Base-by-base conservation (phyloP, 2,113 vertebrate species). In the Chloropsis cyanopogon region DNA sequence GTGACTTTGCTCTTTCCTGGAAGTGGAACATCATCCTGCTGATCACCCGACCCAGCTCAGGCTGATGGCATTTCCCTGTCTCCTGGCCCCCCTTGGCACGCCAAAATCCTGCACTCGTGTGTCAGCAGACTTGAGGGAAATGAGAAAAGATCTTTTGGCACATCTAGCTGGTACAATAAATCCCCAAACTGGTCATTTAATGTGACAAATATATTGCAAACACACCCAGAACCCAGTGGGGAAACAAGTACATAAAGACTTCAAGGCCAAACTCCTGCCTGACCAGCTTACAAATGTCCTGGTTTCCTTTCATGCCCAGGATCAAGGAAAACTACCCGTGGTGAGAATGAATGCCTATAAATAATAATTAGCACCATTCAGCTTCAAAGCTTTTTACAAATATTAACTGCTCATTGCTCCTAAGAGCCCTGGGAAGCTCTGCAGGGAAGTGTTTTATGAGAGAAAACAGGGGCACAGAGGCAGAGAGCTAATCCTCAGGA, bases 331-430 rank as follows among this genome's bases (percentile, higher is more conserved):
- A 68, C 33, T 52, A 71, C 88, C 70, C 2, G 1, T 22, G 82
- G 66, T 16, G 82, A 84, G 84, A 77, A 87, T 18, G 59, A 92
- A 79, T 28, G 66, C 35, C 81, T 66, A 77, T 77, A 95, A 87
- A 91, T 88, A 94, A 82, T 91, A 95, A 96, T 96, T 95, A 96
- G 63, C 70, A 72, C 70, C 33, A 76, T 18, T 73, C 89, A 92
- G 50, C 92, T 95, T 93, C 93, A 91, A 96, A 96, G 94, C 65
- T 65, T 76, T 85, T 93, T 44, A 93, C 66, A 89, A 71, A 80
- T 69, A 93, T 63, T 46, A 93, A 64, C 59, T 64, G 63, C 73
- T 91, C 61, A 7, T 41, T 82, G 68, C 72, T 84, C 44, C 28
- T n/a, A 35, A 80, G 31, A 91, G 70, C 86, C 52, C 82, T 66